Evolutionary conservation across 2,797 vertebrate species (phyloP).

Genomic region (Macropodus opercularis): DNA sequence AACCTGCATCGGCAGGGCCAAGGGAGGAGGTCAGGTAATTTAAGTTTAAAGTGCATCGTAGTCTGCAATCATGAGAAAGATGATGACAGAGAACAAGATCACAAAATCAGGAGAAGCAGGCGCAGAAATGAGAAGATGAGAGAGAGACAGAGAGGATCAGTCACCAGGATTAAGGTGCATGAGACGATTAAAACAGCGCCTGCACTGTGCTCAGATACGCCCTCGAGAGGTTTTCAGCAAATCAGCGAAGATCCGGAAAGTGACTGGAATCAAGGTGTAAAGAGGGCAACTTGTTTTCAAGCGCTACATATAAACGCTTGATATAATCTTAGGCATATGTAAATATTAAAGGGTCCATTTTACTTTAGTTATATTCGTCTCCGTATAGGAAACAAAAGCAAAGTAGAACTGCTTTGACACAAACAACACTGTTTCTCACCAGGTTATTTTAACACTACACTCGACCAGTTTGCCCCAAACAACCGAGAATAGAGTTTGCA

Average conservation of each 20-base stretch:
- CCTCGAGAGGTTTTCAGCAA: background rate
- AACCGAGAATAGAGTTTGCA: rapidly evolving
- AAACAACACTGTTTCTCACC: background rate
- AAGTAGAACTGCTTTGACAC: background rate
- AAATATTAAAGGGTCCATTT: no score
- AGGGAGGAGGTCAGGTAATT: no score
- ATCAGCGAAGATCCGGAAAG: conserved; percentile 24
- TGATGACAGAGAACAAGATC: background rate
- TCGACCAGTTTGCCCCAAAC: background rate
- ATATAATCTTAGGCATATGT: no score
- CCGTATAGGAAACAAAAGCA: no score
- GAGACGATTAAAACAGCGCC: background rate
- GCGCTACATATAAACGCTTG: no score
- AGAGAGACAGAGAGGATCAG: background rate
- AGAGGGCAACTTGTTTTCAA: conserved; percentile 28
- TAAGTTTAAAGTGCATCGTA: no score
- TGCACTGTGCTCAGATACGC: background rate
- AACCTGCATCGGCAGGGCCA: no score
- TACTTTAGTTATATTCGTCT: no score
- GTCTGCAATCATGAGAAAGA: no score
- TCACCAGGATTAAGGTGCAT: conserved; percentile 24
- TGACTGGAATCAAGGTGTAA: conserved; percentile 23
- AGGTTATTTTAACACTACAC: background rate
- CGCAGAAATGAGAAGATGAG: background rate
- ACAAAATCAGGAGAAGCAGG: conserved; percentile 10